A percentile compares a stretch with the other conserved stretches of the same genome.
These are phyloP conservation scores for Drosophila prosaltans DNA, from an alignment of 1,140 invertebrate species.

Conservation along the genomic window DNA sequence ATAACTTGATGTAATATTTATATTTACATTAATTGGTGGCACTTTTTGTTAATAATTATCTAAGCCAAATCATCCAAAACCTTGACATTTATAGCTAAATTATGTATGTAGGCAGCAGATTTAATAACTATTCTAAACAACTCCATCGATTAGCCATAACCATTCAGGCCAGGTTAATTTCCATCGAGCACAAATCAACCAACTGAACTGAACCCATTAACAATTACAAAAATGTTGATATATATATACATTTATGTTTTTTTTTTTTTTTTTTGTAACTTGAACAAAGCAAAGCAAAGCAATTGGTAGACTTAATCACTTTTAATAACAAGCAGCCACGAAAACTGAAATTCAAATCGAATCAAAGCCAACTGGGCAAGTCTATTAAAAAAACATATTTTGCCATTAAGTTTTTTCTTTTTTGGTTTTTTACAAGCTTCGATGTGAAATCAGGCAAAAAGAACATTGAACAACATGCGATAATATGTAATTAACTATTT, in stretches of 20 bases:
- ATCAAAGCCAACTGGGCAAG: background rate
- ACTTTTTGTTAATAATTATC: background rate
- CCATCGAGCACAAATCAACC: background rate
- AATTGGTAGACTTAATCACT: conserved; percentile 6
- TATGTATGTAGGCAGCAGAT: background rate
- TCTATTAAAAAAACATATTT: conserved; percentile 22
- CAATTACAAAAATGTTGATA: background rate
- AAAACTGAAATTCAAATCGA: conserved; percentile 7
- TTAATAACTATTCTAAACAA: conserved; percentile 2
- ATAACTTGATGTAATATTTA: no score
- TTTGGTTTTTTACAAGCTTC: background rate
- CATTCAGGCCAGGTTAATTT: background rate
- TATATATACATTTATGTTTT: background rate
- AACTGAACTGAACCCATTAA: conserved; percentile 5
- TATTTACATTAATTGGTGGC: no score
- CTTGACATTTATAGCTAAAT: background rate
- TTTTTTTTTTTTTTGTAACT: background rate
- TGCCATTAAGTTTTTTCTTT: conserved; percentile 7
- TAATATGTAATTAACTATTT: conserved; percentile 18
- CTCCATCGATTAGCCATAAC: background rate
- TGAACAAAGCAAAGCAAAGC: conserved; percentile 1
- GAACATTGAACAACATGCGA: conserved; percentile 17
- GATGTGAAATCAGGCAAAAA: conserved; percentile 1
- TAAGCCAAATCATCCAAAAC: background rate
- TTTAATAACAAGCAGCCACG: conserved; percentile 11